phyloP scores from a whole-genome alignment of 2,888 invertebrate species.

The Beris morrisii region DNA sequence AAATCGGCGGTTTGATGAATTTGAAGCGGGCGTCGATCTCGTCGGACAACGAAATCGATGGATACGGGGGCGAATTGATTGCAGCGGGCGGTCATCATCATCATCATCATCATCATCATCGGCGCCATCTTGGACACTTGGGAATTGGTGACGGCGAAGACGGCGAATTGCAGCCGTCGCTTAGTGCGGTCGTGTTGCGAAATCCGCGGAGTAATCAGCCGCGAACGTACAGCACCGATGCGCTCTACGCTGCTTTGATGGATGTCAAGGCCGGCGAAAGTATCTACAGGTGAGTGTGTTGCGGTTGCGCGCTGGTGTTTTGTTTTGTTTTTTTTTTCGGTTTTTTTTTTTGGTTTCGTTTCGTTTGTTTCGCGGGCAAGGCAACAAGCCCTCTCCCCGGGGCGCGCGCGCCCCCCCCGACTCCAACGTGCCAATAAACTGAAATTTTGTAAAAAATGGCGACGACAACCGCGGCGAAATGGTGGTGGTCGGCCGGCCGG shows the following conservation, averaged over 20 bases:
- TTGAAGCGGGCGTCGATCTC: not conserved
- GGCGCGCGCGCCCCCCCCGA: no score
- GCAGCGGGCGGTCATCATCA: not conserved
- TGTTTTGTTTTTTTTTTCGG: not conserved
- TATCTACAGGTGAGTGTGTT: constrained; percentile 60
- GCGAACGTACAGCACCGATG: constrained; percentile 49
- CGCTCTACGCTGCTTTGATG: constrained; percentile 63
- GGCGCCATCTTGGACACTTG: not conserved
- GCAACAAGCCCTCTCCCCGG: no score
- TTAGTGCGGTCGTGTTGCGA: constrained; percentile 42
- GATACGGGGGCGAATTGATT: not conserved
- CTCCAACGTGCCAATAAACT: no score
- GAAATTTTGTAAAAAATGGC: no score
- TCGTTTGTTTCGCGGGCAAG: not conserved
- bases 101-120: constrained; percentile 4
- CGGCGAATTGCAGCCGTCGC: constrained; percentile 34
- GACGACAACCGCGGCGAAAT: no score
- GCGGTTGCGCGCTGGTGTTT: not conserved
- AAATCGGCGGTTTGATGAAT: not conserved
- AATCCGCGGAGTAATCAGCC: constrained; percentile 46
- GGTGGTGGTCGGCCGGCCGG: no score
- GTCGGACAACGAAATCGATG: not conserved
- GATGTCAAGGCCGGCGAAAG: constrained; percentile 64
- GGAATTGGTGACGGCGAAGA: not conserved
- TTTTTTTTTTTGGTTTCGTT: not conserved